Percentiles rank a stretch among this genome's conserved stretches.
Evolutionary conservation across 2,797 vertebrate species (phyloP).

Genomic region (Spinus olivaceus): DNA sequence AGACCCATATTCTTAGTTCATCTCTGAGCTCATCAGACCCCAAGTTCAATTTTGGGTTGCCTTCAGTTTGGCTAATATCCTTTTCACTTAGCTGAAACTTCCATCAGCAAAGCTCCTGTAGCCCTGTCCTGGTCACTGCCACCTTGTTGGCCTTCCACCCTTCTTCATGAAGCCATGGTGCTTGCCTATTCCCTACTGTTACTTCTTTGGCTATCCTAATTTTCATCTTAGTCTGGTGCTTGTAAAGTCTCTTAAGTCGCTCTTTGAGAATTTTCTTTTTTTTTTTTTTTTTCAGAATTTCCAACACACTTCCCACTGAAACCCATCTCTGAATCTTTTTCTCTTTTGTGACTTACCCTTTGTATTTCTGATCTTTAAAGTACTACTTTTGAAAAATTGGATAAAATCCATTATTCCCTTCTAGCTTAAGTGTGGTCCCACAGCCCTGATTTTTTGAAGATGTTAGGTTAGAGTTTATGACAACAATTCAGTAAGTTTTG

Average conservation of each 20-base stretch:
- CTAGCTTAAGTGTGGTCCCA: not conserved
- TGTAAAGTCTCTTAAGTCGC: not conserved
- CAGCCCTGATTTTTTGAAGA: not conserved
- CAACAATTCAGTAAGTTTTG: not conserved
- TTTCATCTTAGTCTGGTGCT: not conserved
- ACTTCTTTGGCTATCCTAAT: not conserved
- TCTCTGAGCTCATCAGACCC: not conserved
- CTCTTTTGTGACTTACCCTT: not conserved
- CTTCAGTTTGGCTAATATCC: not conserved
- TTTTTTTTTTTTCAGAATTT: not conserved
- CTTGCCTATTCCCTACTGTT: not conserved
- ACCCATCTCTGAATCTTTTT: not conserved
- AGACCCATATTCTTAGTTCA: not conserved
- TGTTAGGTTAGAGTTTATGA: not conserved
- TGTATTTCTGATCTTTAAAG: not conserved
- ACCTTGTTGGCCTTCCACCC: not conserved
- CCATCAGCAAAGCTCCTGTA: not conserved
- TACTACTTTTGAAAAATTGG: not conserved
- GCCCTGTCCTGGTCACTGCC: not conserved
- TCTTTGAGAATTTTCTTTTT: not conserved
- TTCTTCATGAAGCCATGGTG: not conserved
- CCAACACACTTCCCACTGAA: not conserved
- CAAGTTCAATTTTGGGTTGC: not conserved
- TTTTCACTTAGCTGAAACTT: not conserved
- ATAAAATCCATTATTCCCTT: not conserved